A percentile compares a stretch with the other conserved stretches of the same genome.
Conservation (phyloP, 2,113 vertebrate genomes). For the Brachyistius frenatus region DNA sequence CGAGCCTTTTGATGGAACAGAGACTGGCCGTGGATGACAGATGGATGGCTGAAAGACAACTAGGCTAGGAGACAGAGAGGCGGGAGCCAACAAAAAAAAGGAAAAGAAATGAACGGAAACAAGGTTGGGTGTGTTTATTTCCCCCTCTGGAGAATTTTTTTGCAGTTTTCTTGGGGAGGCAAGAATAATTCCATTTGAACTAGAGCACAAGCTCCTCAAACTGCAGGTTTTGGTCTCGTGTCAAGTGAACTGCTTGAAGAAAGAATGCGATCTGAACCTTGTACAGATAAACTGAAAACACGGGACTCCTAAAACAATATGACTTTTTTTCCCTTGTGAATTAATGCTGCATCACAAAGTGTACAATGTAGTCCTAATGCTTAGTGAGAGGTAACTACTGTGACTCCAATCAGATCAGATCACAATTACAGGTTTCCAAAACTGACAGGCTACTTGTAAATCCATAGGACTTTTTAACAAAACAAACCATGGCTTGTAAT, state of each 20-base stretch:
- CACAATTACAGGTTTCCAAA: background rate
- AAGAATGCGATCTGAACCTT: constrained; percentile 4
- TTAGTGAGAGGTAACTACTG: background rate
- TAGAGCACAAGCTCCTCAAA: constrained; percentile 20
- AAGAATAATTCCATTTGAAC: constrained; percentile 28
- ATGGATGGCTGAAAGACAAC: constrained; percentile 62
- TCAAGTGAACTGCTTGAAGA: constrained; percentile 15
- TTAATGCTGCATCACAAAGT: background rate
- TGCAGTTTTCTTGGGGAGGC: constrained; percentile 7
- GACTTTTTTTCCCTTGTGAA: background rate
- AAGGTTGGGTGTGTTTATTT: constrained; percentile 4
- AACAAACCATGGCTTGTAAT: background rate
- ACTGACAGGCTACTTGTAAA: background rate
- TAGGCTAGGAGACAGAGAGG: constrained; percentile 31
- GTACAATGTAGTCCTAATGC: background rate
- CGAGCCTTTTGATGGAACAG: constrained; percentile 76
- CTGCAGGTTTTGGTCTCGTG: constrained; percentile 2
- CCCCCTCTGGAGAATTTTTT: constrained; percentile 22
- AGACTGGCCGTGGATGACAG: constrained; percentile 62
- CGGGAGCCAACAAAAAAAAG: background rate
- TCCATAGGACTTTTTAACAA: background rate
- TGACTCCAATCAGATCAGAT: background rate
- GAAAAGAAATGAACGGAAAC: background rate
- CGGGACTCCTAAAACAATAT: no score
- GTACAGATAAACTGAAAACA: no score